Evolutionary conservation across 2,113 vertebrate genomes (phyloP).

Genomic region (Chloropsis cyanopogon): DNA sequence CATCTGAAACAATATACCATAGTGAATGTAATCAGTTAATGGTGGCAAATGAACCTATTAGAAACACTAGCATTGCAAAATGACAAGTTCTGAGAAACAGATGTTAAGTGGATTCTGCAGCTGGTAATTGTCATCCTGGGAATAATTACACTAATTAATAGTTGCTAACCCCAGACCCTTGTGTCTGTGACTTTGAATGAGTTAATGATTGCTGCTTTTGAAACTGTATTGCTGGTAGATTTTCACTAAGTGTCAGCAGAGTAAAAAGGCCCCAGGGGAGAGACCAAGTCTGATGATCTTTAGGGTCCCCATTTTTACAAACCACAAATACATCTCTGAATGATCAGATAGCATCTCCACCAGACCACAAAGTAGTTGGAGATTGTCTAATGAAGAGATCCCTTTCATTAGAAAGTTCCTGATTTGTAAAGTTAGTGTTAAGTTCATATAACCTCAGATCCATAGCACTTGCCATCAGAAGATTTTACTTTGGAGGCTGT

Average conservation of each 20-base stretch:
- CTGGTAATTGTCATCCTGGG: constrained; percentile 89
- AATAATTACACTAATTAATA: constrained; percentile 98
- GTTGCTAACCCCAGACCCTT: constrained; percentile 78
- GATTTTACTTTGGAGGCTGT: neutral
- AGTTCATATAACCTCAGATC: constrained; percentile 42
- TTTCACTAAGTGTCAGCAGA: constrained; percentile 81
- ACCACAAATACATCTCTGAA: constrained; percentile 83
- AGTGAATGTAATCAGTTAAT: constrained; percentile 86
- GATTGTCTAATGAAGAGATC: constrained; percentile 71
- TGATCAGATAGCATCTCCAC: constrained; percentile 78
- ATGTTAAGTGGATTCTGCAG: constrained; percentile 90
- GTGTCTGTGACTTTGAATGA: constrained; percentile 59
- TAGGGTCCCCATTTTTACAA: constrained; percentile 75
- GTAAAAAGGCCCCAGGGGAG: constrained; percentile 82
- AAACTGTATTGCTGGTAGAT: constrained; percentile 63
- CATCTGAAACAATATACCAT: constrained; percentile 82
- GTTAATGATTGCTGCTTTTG: constrained; percentile 62
- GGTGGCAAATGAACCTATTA: constrained; percentile 83
- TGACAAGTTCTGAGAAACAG: constrained; percentile 70
- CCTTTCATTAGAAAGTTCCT: constrained; percentile 70
- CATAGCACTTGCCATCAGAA: neutral
- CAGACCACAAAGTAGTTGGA: constrained; percentile 69
- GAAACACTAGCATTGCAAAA: constrained; percentile 77
- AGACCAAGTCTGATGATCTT: constrained; percentile 73
- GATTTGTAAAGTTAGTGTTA: constrained; percentile 62